Evolutionary conservation across 2,797 vertebrate genomes (phyloP), one percentile per base, ranked within the genome.

Genomic region (Rhabdophis nuchalis): DNA sequence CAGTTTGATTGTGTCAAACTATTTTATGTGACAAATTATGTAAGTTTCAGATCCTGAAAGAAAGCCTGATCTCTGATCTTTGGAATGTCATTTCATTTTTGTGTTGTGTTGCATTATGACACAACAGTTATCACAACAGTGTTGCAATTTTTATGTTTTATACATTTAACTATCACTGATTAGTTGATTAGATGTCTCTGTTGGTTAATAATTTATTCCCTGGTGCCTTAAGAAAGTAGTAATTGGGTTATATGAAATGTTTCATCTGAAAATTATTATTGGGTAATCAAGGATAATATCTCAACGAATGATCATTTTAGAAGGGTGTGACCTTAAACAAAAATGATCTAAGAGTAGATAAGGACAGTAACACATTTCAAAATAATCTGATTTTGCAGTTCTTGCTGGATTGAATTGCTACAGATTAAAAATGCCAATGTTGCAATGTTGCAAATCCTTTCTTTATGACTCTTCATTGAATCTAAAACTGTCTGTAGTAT

Each of bases 161-260:
- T 1, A 10, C 1, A 57, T n/a, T 61, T 90, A 64, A 94, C 88
- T 88, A 93, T 93, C 94, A 92, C 0, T 88, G 86, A 88, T 87
- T 85, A 90, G 56, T 93, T 2, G 25, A 95, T 85, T 92, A 95
- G 56, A 90, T 85, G 93, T n/a, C 41, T 93, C 85, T 7, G n/a
- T 29, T 90, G 91, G 86, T 94, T 96, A 97, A 97, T 96, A 50
- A 96, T 96, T 96, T 68, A 16, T 86, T 86, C n/a, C 3, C 27
- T n/a, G 56, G 54, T 64, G 89, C 27, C 36, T 86, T 36, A 90
- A 87, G 32, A 46, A 86, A 32, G 54, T 46, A 91, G 16, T 87
- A 60, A 68, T 41, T 52, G 56, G 5, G 14, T 90, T 68, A 64
- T 90, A 93, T n/a, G 12, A 57, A 72, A 27, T 85, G 54, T 86